Evolutionary conservation across 2,888 invertebrate species (phyloP).

Genomic region (Himalopsyche anomala): DNA sequence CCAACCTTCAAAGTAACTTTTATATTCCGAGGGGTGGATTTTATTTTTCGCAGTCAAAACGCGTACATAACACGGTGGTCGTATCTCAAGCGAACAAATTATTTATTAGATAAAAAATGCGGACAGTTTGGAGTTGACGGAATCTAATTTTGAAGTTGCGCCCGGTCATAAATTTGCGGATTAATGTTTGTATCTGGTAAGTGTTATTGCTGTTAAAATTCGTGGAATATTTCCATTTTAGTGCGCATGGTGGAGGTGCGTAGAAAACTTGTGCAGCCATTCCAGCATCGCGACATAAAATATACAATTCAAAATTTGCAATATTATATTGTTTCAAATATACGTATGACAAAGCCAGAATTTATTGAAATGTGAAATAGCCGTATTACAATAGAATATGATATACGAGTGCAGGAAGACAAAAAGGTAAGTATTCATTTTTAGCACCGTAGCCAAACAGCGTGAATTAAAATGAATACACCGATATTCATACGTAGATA

Average conservation of each 20-base stretch:
- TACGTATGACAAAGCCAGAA: neutral
- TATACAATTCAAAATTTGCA: conserved; percentile 5
- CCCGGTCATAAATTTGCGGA: conserved; percentile 36
- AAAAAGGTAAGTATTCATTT: conserved; percentile 2
- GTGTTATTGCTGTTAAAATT: conserved; percentile 31
- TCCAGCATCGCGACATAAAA: neutral
- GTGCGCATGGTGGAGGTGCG: neutral
- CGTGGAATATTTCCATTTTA: conserved; percentile 43
- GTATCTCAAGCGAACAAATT: conserved; percentile 23
- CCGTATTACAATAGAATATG: neutral
- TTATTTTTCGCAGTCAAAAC: conserved; percentile 7
- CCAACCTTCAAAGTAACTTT: conserved; percentile 22
- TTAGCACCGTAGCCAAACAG: neutral
- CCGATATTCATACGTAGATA: no score
- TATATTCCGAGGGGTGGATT: neutral
- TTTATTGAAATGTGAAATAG: conserved; percentile 21
- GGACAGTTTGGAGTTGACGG: conserved; percentile 37
- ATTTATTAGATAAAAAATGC: conserved; percentile 46
- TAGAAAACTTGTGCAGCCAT: neutral
- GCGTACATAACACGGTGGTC: conserved; percentile 28
- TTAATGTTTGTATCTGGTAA: conserved; percentile 39
- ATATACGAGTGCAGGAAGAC: neutral
- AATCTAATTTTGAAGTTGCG: conserved; percentile 44
- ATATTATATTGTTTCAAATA: conserved; percentile 22
- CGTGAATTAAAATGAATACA: no score